Evolutionary conservation across 2,797 vertebrate genomes (phyloP).

Genomic region (Sebastes cheni): DNA sequence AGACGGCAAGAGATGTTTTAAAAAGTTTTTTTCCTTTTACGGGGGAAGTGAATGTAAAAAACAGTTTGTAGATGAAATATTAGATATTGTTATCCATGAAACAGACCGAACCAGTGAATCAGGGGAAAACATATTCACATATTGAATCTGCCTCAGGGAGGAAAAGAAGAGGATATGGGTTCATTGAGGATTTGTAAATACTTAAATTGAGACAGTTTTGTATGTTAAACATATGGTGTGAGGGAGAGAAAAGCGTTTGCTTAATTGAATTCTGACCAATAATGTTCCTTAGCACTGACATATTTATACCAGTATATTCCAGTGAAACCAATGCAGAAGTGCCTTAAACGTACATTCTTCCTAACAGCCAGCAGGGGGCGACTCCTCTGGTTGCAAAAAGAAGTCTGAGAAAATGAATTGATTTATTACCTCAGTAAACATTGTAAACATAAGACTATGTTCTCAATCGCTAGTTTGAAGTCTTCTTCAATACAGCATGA

Average conservation of each 20-base stretch:
- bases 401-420: not conserved
- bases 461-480: not conserved
- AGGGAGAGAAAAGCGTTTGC: not conserved
- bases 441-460: rapidly evolving
- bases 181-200: not conserved
- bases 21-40: not conserved
- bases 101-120: slow-evolving; percentile 1
- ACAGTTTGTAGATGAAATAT: not conserved
- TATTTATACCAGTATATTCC: not conserved
- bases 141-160: not conserved
- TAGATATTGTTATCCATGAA: not conserved
- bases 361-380: not conserved
- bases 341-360: rapidly evolving
- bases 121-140: not conserved
- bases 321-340: not conserved
- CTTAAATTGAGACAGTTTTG: not conserved
- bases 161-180: not conserved
- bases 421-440: not conserved
- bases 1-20: not conserved
- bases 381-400: too few species aligned
- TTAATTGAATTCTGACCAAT: not conserved
- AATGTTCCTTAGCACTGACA: not conserved
- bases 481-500: not conserved
- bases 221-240: not conserved
- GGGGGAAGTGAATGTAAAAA: not conserved